Conservation (phyloP, 1,140 invertebrate genomes). For the Drosophila nebulosa region DNA sequence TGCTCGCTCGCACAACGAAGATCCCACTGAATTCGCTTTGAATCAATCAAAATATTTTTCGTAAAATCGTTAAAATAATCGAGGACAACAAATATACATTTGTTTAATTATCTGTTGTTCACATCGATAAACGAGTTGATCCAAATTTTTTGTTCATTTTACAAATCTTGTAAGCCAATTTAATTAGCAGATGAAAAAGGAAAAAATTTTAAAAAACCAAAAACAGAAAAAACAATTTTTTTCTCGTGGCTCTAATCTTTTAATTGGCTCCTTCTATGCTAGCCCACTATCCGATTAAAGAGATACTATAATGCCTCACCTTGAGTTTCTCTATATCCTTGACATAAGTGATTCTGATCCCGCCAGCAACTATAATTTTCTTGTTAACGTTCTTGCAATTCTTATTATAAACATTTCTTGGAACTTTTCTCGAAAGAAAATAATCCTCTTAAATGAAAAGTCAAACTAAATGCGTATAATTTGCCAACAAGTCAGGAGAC, state of each 20-base stretch:
- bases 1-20: background rate
- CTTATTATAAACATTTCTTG: background rate
- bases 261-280: background rate
- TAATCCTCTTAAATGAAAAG: slow-evolving; percentile 1
- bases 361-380: too few species aligned
- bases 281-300: too few species aligned
- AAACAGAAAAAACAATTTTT: background rate
- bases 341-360: too few species aligned
- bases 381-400: too few species aligned
- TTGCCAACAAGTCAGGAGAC: background rate
- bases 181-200: too few species aligned
- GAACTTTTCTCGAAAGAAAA: background rate
- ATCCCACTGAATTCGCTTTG: background rate
- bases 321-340: too few species aligned
- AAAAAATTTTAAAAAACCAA: background rate
- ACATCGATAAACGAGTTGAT: background rate
- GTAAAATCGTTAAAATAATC: background rate
- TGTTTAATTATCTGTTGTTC: background rate
- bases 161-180: too few species aligned
- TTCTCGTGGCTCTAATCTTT: too few species aligned
- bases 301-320: too few species aligned
- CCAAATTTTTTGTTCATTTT: background rate
- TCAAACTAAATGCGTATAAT: background rate
- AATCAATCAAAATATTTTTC: background rate
- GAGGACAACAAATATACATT: too few species aligned